Base-by-base conservation (phyloP, 2,113 vertebrate genomes). In the Xerus inauris region DNA sequence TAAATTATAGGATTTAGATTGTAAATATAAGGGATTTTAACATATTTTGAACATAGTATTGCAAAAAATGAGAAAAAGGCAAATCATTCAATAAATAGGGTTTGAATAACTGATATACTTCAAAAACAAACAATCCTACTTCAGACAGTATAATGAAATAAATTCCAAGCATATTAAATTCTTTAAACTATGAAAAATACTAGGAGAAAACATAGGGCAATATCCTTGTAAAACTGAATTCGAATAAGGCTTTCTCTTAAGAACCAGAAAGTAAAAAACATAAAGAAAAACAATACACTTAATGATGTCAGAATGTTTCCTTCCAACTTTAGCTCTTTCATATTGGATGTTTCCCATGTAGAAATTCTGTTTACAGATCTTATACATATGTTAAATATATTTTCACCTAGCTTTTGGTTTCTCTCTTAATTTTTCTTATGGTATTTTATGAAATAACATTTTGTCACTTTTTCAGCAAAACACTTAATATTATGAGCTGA, bases 111-210 rank as follows among this genome's bases (percentile, higher is more conserved):
- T 72, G 9, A 14, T 71, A 19, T 32, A 59, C 57, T 81, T 51
- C 0, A 49, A 7, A 91, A 81, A 83, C 28, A 62, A 94, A 80
- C 54, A 57, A 57, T 24, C 24, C 59, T 69, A 87, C 64, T 81
- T 89, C 65, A 81, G 54, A 94, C 5, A 94, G 47, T 65, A 83
- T 38, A 83, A 30, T 81, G 26, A 94, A 82, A 94, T 81, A 96
- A 94, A 89, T 57, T 77, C 12, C 67, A 92, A 30, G 30, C 49
- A 82, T 72, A 20, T 40, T 77, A 72, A 54, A 88, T 91, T 51
- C 57, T 82, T 83, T 42, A 83, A 94, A 73, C 24, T 28, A 59
- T 32, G 73, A 30, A 85, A 92, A 85, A n/a, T 84, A 88, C 30
- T 54, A 94, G 20, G 54, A 83, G 47, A 94, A 93, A 95, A 82